Evolutionary conservation across 2,888 invertebrate species (phyloP), one percentile per base, ranked within the genome.

Genomic region (Elaeidobius kamerunicus): DNA sequence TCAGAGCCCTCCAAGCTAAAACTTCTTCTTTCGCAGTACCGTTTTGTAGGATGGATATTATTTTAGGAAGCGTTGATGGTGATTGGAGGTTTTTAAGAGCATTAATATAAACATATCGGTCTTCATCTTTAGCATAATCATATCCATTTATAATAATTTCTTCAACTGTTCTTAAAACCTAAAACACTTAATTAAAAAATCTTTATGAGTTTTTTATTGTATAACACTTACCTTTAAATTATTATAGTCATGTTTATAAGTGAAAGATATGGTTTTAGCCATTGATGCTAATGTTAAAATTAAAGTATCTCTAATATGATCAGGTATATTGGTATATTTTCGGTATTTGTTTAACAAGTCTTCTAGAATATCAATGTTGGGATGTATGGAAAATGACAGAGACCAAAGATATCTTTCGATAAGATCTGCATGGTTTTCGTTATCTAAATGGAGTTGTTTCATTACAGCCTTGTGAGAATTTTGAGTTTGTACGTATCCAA

Each of bases 341-440:
- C 73, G 73, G 23, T 75, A 77, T 44, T 74, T 69, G 7, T 65
- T 72, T 27, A 78, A 58, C 5, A 80, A 63, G 53, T 78, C 76
- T 38, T 70, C 73, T 57, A 82, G 71, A 11, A 83, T 70, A 43
- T 79, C 78, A 27, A 76, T 74, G 32, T 79, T 75, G 1, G 87
- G 84, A 62, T 85, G 78, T 0, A 85, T 79, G 1, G 83, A 80
- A 39, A 86, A 75, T 0, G 89, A 85, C 7, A 86, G 68, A 0
- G 85, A 81, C 79, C 89, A 84, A 1, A 91, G 74, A 69, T 89
- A 90, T 52, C 88, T 75, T 66, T 91, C 91, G 20, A 79, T 71
- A 0, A 67, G 56, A 11, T 76, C 75, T n/a, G 63, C 55, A 30
- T 70, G 64, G 7, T 73, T 69, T 23, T 78, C 77, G n/a, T 79